These are phyloP conservation scores for Poecilus cupreus DNA, from an alignment of 2,888 invertebrate genomes.

Conservation along the genomic window DNA sequence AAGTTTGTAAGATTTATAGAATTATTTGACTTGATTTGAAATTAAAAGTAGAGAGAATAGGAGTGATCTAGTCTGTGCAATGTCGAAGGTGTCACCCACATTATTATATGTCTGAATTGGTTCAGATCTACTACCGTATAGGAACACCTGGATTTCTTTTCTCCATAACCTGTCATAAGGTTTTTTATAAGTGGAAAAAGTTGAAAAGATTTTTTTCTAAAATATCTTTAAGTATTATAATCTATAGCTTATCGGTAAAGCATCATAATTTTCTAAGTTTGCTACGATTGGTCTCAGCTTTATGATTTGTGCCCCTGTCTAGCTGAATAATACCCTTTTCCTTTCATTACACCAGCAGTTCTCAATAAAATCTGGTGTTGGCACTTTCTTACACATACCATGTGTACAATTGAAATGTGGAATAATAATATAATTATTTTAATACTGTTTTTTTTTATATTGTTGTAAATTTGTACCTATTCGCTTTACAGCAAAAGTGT, in stretches of 20 bases:
- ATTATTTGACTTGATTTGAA: too few relatives aligned
- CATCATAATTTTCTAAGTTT: conserved; percentile 50
- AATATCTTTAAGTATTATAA: conserved; percentile 48
- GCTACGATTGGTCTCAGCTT: conserved; percentile 30
- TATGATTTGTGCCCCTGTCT: not conserved
- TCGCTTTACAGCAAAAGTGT: too few relatives aligned
- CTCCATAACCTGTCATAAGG: conserved; percentile 52
- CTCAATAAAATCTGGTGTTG: too few relatives aligned
- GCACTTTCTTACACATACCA: too few relatives aligned
- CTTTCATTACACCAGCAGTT: conserved; percentile 25
- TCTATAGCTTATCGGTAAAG: conserved; percentile 52
- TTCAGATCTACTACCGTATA: conserved; percentile 28
- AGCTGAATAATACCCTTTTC: conserved; percentile 20
- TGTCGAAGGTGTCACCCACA: conserved; percentile 49
- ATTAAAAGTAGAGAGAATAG: too few relatives aligned
- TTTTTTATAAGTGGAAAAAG: conserved; percentile 36
- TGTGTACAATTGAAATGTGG: too few relatives aligned
- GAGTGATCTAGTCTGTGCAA: not conserved
- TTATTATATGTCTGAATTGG: conserved; percentile 39
- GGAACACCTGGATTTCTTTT: conserved; percentile 46
- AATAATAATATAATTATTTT: too few relatives aligned
- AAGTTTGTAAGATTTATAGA: too few relatives aligned
- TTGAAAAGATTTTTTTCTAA: conserved; percentile 29
- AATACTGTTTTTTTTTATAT: too few relatives aligned
- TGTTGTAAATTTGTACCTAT: too few relatives aligned